Conservation (phyloP, 2,888 invertebrate genomes). For the Ferrisia virgata region DNA sequence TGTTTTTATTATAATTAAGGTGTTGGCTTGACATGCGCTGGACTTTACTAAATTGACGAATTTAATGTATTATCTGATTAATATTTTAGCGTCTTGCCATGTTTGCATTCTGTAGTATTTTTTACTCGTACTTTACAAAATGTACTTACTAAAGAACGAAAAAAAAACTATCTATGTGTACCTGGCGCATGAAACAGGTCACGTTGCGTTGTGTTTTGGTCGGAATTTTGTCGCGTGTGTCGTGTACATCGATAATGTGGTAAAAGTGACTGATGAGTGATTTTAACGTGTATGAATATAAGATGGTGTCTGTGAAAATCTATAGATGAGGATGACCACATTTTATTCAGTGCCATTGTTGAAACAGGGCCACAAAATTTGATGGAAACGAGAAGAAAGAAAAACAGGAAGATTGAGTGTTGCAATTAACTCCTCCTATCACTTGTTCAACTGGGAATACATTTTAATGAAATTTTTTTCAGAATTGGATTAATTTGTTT, state of each 20-base stretch:
- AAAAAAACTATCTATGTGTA: neutral
- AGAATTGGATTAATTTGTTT: no score
- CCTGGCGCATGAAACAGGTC: neutral
- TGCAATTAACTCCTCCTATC: no score
- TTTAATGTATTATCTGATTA: slow-evolving; percentile 23
- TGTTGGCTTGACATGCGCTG: slow-evolving; percentile 28
- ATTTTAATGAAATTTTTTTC: no score
- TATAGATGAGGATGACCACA: no score
- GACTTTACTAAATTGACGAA: slow-evolving; percentile 25
- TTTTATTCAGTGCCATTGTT: no score
- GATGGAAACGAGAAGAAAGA: no score
- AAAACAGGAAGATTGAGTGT: no score
- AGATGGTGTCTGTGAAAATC: no score
- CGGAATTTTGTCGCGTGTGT: neutral
- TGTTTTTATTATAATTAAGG: slow-evolving; percentile 24
- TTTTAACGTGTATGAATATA: neutral
- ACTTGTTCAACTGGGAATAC: no score
- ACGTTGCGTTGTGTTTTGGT: neutral
- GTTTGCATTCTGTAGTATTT: slow-evolving; percentile 26
- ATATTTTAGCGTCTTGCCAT: slow-evolving; percentile 23
- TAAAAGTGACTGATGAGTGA: neutral
- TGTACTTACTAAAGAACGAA: neutral
- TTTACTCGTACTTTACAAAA: slow-evolving; percentile 1
- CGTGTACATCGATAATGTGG: no score
- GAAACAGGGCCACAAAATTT: no score